Evolutionary conservation across 2,797 vertebrate genomes (phyloP).

Genomic region (Rhinatrema bivittatum): DNA sequence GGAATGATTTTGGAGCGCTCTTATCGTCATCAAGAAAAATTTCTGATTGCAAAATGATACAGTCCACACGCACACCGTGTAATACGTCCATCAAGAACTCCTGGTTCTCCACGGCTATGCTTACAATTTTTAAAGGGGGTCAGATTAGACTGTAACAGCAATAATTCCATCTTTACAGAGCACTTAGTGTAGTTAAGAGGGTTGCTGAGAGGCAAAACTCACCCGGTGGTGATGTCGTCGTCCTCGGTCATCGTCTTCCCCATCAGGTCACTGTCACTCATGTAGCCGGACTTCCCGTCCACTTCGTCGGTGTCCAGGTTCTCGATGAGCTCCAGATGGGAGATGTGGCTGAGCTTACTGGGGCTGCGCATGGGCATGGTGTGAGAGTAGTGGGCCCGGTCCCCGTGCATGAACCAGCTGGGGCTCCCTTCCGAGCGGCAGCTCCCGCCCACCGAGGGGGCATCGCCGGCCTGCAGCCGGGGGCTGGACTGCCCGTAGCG

Average conservation of each 20-base stretch:
- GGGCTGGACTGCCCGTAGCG: constrained; percentile 90
- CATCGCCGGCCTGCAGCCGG: constrained; percentile 85
- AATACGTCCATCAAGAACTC: too few relatives aligned
- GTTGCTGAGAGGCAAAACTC: constrained; percentile 5
- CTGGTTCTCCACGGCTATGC: too few relatives aligned
- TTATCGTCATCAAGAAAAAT: too few relatives aligned
- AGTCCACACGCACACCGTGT: too few relatives aligned
- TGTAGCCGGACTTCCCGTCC: constrained; percentile 81
- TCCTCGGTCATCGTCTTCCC: constrained; percentile 86
- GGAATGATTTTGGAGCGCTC: too few relatives aligned
- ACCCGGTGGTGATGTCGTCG: constrained; percentile 88
- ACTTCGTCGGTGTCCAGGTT: constrained; percentile 64
- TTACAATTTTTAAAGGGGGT: too few relatives aligned
- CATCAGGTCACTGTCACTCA: constrained; percentile 70
- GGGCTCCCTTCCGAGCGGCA: constrained; percentile 64
- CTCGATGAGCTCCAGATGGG: constrained; percentile 81
- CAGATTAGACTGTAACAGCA: too few relatives aligned
- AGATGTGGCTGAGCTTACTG: constrained; percentile 76
- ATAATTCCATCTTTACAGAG: too few relatives aligned
- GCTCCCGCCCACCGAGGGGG: constrained; percentile 77
- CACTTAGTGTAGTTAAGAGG: too few relatives aligned
- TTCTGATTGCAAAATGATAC: too few relatives aligned
- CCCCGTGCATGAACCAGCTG: constrained; percentile 57
- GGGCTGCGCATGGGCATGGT: constrained; percentile 90
- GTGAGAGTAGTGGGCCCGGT: constrained; percentile 79